Evolutionary conservation across 2,113 vertebrate genomes (phyloP).

Genomic region (Mugil cephalus): DNA sequence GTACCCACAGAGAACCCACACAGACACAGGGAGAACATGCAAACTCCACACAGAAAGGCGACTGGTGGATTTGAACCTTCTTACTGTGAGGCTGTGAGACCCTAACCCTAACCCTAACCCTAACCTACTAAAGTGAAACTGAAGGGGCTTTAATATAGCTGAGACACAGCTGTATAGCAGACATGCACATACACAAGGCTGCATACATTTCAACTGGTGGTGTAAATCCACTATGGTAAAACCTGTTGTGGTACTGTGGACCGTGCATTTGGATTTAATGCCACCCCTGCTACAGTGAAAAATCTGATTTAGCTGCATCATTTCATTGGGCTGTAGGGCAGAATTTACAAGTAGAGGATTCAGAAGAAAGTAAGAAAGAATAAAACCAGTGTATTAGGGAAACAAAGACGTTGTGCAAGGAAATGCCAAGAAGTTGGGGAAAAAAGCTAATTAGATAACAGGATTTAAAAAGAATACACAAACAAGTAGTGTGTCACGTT

Average conservation of each 20-base stretch:
- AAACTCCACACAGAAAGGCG: too few species aligned
- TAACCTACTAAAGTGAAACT: constrained; percentile 35
- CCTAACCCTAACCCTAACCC: too few species aligned
- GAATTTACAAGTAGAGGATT: not conserved
- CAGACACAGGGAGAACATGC: too few species aligned
- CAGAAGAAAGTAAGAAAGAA: not conserved
- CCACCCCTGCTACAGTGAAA: too few species aligned
- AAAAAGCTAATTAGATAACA: too few species aligned
- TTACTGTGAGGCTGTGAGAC: too few species aligned
- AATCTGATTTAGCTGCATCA: not conserved
- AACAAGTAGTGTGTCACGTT: too few species aligned
- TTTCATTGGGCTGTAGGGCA: not conserved
- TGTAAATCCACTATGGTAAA: not conserved
- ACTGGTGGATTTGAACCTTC: too few species aligned
- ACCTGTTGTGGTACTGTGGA: not conserved
- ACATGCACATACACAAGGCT: not conserved
- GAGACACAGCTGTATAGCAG: constrained; percentile 48
- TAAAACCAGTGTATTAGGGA: not conserved
- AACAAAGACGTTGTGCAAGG: too few species aligned
- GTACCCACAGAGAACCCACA: too few species aligned
- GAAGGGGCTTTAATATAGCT: constrained; percentile 52
- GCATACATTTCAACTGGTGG: not conserved
- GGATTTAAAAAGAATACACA: too few species aligned
- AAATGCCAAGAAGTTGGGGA: too few species aligned
- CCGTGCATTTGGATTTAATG: not conserved